Evolutionary conservation across 2,797 vertebrate genomes (phyloP).

Genomic region (Acanthiza pusilla): DNA sequence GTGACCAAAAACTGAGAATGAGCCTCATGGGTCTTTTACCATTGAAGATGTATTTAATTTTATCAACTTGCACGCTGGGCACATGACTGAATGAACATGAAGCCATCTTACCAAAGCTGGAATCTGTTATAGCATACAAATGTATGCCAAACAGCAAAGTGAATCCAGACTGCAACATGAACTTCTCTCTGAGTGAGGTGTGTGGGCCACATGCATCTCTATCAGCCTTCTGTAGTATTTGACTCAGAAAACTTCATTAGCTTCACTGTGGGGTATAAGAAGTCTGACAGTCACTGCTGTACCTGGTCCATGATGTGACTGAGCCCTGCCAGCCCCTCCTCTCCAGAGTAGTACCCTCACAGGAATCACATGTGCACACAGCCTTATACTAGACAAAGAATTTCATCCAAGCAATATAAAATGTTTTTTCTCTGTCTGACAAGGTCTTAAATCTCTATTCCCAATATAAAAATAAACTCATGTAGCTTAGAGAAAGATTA

Average conservation of each 20-base stretch:
- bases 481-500: conserved; percentile 16
- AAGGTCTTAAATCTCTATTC: not conserved
- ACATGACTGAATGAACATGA: not conserved
- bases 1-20: not conserved
- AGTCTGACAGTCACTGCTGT: not conserved
- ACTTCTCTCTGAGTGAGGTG: not conserved
- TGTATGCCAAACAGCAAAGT: not conserved
- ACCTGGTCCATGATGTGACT: not conserved
- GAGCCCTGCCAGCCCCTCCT: not conserved
- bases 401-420: not conserved
- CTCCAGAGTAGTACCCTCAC: not conserved
- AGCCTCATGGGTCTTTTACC: not conserved
- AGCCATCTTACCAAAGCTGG: not conserved
- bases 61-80: not conserved
- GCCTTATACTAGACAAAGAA: not conserved
- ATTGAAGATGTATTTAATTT: not conserved
- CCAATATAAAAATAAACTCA: not conserved
- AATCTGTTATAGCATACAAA: not conserved
- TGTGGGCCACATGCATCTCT: not conserved
- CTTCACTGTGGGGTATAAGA: not conserved
- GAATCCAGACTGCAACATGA: not conserved
- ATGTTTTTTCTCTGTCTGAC: not conserved
- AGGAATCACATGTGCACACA: not conserved
- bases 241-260: not conserved
- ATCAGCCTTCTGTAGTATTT: not conserved